Evolutionary conservation across 2,113 vertebrate genomes (phyloP).

Genomic region (Gambusia affinis): DNA sequence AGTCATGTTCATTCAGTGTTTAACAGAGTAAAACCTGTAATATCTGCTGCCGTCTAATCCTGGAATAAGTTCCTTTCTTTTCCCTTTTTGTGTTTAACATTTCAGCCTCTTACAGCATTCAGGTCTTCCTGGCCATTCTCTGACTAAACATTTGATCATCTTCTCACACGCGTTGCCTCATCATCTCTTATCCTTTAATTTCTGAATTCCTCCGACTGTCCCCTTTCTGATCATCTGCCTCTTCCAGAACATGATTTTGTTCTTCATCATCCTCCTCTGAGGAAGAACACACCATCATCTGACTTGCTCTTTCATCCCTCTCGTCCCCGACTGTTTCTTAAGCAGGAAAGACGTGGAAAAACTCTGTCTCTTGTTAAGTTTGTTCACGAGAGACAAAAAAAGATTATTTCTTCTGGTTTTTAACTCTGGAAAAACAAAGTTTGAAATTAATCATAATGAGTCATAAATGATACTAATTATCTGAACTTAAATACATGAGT

Average conservation of each 20-base stretch:
- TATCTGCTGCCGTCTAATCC: not conserved
- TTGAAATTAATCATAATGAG: not conserved
- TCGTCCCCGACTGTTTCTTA: not conserved
- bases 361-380: not conserved
- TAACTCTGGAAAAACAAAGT: not conserved
- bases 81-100: not conserved
- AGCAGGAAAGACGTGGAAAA: not conserved
- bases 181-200: conserved; percentile 15
- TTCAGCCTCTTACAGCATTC: conserved; percentile 3
- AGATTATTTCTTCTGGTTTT: not conserved
- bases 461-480: not conserved
- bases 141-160: conserved; percentile 21
- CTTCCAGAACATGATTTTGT: not conserved
- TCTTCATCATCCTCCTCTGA: not conserved
- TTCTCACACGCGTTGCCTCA: not conserved
- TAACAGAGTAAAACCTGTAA: not conserved
- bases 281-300: conserved; percentile 21
- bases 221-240: conserved; percentile 14
- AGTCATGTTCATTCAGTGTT: not conserved
- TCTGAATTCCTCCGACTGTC: not conserved
- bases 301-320: not conserved
- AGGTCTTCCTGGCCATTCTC: not conserved
- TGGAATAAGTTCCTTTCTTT: not conserved
- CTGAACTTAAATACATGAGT: not conserved
- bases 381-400: not conserved